phyloP scores from a whole-genome alignment of 2,888 invertebrate species.

The Xestoiulus laeticollis region DNA sequence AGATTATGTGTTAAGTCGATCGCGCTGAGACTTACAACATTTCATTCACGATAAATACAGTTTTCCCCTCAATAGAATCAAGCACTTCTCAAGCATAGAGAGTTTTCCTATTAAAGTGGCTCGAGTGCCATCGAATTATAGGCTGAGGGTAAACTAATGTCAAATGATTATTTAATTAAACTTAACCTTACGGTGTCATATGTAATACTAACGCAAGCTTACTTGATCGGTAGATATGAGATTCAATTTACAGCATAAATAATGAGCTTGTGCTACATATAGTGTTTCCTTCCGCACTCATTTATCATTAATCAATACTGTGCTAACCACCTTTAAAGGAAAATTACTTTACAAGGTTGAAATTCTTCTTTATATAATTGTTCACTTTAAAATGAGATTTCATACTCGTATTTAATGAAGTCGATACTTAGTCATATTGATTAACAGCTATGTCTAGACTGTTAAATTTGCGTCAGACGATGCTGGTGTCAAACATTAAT shows the following conservation, averaged over 20 bases:
- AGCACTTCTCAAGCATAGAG: neutral
- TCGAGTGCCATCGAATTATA: neutral
- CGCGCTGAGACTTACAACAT: neutral
- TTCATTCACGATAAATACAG: neutral
- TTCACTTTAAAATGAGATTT: neutral
- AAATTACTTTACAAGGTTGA: neutral
- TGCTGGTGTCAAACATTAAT: neutral
- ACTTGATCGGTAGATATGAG: neutral
- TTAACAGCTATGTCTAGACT: slow-evolving; percentile 21
- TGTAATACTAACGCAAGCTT: neutral
- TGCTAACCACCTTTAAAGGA: neutral
- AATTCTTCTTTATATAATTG: neutral
- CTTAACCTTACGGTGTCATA: neutral
- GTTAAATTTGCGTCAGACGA: neutral
- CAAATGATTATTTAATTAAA: neutral
- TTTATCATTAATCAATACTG: neutral
- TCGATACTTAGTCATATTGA: neutral
- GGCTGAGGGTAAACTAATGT: neutral
- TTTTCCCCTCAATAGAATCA: neutral
- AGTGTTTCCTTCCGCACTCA: too few relatives aligned
- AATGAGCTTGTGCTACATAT: neutral
- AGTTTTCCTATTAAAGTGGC: neutral
- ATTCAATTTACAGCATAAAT: neutral
- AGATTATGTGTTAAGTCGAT: neutral
- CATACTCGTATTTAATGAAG: neutral